These are phyloP conservation scores for Festucalex cinctus DNA, from an alignment of 2,113 vertebrate species.

Conservation along the genomic window DNA sequence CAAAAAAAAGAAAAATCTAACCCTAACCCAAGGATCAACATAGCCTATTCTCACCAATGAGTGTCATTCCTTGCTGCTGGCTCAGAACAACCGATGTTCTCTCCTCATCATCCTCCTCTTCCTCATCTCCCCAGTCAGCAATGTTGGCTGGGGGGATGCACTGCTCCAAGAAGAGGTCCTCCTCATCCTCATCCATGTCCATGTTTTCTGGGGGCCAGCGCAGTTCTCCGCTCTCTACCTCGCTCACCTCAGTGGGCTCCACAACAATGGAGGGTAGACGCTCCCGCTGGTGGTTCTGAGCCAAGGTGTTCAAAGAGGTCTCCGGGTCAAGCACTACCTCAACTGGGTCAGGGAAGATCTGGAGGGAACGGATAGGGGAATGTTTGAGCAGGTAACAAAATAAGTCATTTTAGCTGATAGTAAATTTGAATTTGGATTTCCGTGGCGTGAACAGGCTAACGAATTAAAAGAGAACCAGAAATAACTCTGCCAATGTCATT, in stretches of 20 bases:
- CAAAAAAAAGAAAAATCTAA: background rate
- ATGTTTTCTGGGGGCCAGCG: slow-evolving; percentile 77
- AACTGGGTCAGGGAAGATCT: slow-evolving; percentile 79
- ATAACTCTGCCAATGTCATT: background rate
- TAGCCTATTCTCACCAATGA: slow-evolving; percentile 64
- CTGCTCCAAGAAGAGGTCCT: slow-evolving; percentile 77
- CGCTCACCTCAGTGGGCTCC: slow-evolving; percentile 76
- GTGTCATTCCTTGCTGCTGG: slow-evolving; percentile 59
- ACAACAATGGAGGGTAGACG: slow-evolving; percentile 80
- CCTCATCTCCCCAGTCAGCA: slow-evolving; percentile 73
- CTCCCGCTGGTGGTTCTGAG: slow-evolving; percentile 61
- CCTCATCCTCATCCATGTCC: slow-evolving; percentile 72
- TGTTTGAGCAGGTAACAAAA: background rate
- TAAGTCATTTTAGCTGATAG: background rate
- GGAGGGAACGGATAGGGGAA: background rate
- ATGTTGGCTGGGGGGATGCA: slow-evolving; percentile 75
- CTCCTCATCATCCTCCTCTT: slow-evolving; percentile 56
- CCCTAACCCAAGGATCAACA: background rate
- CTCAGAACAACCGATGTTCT: slow-evolving; percentile 49
- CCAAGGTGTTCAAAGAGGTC: slow-evolving; percentile 39
- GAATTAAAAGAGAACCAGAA: background rate
- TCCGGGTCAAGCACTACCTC: slow-evolving; percentile 58
- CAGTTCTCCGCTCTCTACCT: slow-evolving; percentile 81
- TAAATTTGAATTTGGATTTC: background rate
- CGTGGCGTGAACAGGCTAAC: too few relatives aligned